Evolutionary conservation across 2,888 invertebrate species (phyloP).

Genomic region (Mylabris sibirica): DNA sequence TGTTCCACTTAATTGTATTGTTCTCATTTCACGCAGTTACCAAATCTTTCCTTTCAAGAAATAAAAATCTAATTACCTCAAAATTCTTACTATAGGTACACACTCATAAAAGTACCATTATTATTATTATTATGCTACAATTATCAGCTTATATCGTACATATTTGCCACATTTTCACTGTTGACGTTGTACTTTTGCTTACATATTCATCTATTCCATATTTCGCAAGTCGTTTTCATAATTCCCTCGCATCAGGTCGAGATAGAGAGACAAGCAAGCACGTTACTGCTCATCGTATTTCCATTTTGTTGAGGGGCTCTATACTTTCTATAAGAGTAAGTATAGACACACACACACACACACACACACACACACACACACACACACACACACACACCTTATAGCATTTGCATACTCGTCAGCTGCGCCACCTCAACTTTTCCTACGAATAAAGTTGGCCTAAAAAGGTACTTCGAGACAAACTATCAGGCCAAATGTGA

Average conservation of each 20-base stretch:
- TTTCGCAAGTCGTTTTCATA: slow-evolving; percentile 63
- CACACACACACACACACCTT: too few relatives aligned
- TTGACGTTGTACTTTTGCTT: slow-evolving; percentile 42
- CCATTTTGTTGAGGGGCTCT: slow-evolving; percentile 54
- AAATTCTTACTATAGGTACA: neutral
- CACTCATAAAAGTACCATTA: neutral
- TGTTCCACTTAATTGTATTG: slow-evolving; percentile 3
- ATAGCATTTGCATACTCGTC: slow-evolving; percentile 64
- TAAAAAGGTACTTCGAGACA: slow-evolving; percentile 60
- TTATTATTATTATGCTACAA: neutral
- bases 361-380: slow-evolving; percentile 50
- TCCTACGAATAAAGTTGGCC: slow-evolving; percentile 59
- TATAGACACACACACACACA: slow-evolving; percentile 50
- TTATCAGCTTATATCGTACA: neutral
- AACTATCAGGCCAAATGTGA: slow-evolving; percentile 61
- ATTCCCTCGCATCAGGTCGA: slow-evolving; percentile 61
- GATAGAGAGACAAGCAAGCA: slow-evolving; percentile 56
- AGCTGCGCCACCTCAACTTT: slow-evolving; percentile 65
- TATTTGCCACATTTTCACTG: slow-evolving; percentile 14
- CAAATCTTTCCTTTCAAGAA: neutral
- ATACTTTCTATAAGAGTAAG: slow-evolving; percentile 44
- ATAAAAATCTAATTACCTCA: neutral
- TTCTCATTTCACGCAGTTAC: neutral
- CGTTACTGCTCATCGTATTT: slow-evolving; percentile 59
- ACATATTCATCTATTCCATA: slow-evolving; percentile 63